Base-by-base conservation (phyloP, 2,113 vertebrate species). In the Heliornis fulica region DNA sequence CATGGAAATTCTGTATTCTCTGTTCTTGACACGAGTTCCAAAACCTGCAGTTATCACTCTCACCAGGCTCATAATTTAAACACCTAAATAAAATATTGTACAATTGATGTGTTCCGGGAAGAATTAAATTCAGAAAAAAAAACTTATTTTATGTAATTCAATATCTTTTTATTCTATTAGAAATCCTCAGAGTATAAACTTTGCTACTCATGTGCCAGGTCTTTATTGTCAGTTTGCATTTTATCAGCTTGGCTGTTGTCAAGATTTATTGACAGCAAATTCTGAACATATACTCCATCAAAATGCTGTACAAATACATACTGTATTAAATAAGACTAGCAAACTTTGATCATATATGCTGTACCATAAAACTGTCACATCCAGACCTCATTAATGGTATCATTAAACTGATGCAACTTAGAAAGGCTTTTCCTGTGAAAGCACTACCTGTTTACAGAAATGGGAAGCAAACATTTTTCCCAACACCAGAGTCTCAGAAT, bases 191-290 rank as follows among this genome's bases (percentile, higher is more conserved):
- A 81, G 83, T 21, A 54, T 29, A 81, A 66, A 70, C 56, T 76
- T 29, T 34, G 46, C 51, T 81, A 78, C 32, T 83, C 38, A 36
- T 2, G 2, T 40, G 41, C 38, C 71, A 92, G 48, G 56, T 86
- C 38, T 60, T n/a, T 78, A 17, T 54, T 54, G 41, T 79, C 77
- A 79, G 57, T 50, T 90, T 36, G 36, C 76, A 74, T 89, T 93
- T 86, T 87, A 57, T 83, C 93, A 91, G 32, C 53, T 70, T 88
- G 88, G 71, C 12, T 80, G 86, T 75, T 69, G 34, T 66, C 74
- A 82, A 84, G 74, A 94, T 85, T 71, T 87, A 95, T 34, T 68
- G 89, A 71, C 46, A 89, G 68, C 60, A 93, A 87, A 48, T 59
- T 81, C 88, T 69, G 18, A 38, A 76, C 50, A 86, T 66, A 41